phyloP scores from a whole-genome alignment of 1,140 invertebrate genomes.

The Oscheius sp. region DNA sequence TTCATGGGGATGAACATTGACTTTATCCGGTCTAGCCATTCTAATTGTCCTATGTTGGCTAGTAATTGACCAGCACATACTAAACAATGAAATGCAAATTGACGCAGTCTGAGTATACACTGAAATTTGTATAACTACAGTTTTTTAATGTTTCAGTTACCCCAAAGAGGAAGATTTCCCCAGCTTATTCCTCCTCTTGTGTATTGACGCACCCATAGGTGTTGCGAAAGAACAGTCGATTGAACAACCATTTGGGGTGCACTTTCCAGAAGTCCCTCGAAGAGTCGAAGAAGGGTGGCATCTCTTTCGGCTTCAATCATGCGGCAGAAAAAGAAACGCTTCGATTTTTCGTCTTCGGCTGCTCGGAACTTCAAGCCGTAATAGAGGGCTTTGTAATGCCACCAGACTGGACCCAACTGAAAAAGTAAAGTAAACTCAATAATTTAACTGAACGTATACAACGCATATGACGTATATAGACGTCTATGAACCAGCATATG shows the following conservation, averaged over 20 bases:
- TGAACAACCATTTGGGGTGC: not conserved
- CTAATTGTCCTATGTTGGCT: not conserved
- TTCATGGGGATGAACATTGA: slow-evolving; percentile 1
- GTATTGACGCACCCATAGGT: not conserved
- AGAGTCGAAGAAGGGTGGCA: not conserved
- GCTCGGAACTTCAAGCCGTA: not conserved
- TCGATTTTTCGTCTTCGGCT: not conserved
- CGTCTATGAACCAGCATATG: too few relatives aligned
- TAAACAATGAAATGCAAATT: not conserved
- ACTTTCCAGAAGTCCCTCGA: not conserved
- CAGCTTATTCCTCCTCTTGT: too few relatives aligned
- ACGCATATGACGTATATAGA: too few relatives aligned
- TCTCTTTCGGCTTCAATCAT: not conserved
- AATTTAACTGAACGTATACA: too few relatives aligned
- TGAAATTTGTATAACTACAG: too few relatives aligned
- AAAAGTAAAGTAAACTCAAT: too few relatives aligned
- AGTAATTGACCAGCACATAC: not conserved
- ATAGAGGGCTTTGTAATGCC: not conserved
- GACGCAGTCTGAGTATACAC: not conserved
- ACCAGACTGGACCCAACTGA: not conserved
- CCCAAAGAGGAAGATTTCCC: not conserved
- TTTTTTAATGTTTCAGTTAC: too few relatives aligned
- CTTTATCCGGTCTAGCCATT: not conserved
- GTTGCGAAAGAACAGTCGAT: not conserved
- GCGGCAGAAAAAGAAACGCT: not conserved